phyloP scores from a whole-genome alignment of 37 sponge, comb jelly and placozoan genomes.

The Hormiphora californensis region DNA sequence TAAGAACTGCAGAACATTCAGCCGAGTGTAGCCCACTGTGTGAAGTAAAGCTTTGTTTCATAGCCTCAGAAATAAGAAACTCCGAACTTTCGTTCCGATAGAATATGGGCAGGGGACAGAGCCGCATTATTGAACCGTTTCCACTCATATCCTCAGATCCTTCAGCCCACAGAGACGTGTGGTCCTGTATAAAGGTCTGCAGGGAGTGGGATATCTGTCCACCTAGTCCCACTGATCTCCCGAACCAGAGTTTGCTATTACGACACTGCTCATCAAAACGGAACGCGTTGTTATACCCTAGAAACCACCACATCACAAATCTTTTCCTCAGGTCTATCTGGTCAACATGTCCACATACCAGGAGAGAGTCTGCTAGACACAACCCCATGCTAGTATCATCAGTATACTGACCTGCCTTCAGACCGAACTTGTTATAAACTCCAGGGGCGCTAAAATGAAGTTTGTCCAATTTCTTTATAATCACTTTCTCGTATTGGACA shows the following conservation, averaged over 20 bases:
- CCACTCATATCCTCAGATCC: slow-evolving; percentile 32
- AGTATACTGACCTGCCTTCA: slow-evolving; percentile 47
- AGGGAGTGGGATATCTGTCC: slow-evolving; percentile 40
- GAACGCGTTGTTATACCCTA: slow-evolving; percentile 43
- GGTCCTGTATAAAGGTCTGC: slow-evolving; percentile 1
- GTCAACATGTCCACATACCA: neutral
- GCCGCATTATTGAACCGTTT: slow-evolving; percentile 45
- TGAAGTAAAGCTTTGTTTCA: slow-evolving; percentile 44
- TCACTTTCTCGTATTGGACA: slow-evolving; percentile 12
- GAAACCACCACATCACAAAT: slow-evolving; percentile 52
- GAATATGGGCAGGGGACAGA: slow-evolving; percentile 48
- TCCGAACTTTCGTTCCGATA: neutral
- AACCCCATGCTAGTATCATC: slow-evolving; percentile 48
- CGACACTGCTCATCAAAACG: neutral
- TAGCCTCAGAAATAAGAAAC: slow-evolving; percentile 19
- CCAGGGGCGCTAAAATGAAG: slow-evolving; percentile 18
- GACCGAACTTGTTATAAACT: slow-evolving; percentile 31
- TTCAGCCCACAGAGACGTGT: neutral
- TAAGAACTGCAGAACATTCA: slow-evolving; percentile 38
- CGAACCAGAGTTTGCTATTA: neutral
- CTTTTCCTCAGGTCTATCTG: slow-evolving; percentile 24
- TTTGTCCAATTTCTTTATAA: neutral
- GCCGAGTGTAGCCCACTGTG: slow-evolving; percentile 49
- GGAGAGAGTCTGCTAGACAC: slow-evolving; percentile 11
- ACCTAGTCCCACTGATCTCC: slow-evolving; percentile 44